Evolutionary conservation across 2,888 invertebrate genomes (phyloP), one percentile per base, ranked within the genome.

Genomic region (Margaritifera margaritifera): DNA sequence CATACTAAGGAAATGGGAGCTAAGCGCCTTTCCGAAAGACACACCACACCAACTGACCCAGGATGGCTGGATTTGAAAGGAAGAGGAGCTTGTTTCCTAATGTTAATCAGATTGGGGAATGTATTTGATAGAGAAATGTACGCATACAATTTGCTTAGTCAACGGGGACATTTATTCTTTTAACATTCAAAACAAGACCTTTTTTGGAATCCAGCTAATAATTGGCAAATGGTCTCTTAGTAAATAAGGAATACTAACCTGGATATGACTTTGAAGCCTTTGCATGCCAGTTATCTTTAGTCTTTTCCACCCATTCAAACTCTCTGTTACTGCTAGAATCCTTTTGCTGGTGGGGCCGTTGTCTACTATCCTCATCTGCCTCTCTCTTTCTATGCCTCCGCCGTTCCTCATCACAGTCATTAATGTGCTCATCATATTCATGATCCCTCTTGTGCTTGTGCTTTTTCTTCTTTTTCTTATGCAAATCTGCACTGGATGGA

Each of bases 231-330:
- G 8, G 11, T 11, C 42, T 42, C 8, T 42, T 42, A 54, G 53
- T 24, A 24, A 60, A 8, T 27, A 61, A 67, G 19, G 51, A 42
- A 24, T 5, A 62, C 66, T 55, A 22, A 73, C 73, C 73, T 66
- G 69, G 70, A 27, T 50, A 65, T 27, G 70, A 71, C 11, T 22
- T 59, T 19, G 71, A 68, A 50, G 52, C 18, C 15, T 52, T 20
- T 53, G 31, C 27, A 55, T 60, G 71, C 42, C 54, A 64, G 51
- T 62, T 68, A 62, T 89, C 88, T 59, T 86, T 86, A 6, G 88
- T 88, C 69, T 86, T 85, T 74, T 90, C 89, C 42, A 89, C 88
- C 90, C 89, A 90, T 62, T 85, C 87, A 77, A 87, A 84, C 67
- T 87, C 87, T n/a, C 58, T 22, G 25, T 63, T 71, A 52, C 66